Conservation (phyloP, 2,888 invertebrate genomes). For the Lymantria dispar region DNA sequence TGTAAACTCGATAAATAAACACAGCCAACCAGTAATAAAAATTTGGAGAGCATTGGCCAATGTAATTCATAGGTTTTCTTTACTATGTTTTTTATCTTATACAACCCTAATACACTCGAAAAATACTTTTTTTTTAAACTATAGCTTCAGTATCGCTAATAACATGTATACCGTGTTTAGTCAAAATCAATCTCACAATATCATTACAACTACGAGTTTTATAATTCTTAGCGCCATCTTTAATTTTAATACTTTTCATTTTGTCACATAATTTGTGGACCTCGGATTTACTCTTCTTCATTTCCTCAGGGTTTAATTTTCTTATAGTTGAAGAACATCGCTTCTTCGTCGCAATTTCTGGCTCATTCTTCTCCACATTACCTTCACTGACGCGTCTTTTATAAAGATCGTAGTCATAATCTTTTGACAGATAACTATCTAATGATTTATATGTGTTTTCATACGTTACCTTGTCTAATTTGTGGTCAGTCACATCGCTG, state of each 20-base stretch:
- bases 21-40: no score
- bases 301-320: conserved; percentile 63
- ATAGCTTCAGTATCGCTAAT: conserved; percentile 91
- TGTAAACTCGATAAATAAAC: no score
- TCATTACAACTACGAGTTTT: conserved; percentile 79
- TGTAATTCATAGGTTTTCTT: no score
- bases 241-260: conserved; percentile 69
- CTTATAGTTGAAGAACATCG: conserved; percentile 69
- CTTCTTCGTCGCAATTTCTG: conserved; percentile 51
- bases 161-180: conserved; percentile 90
- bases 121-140: conserved; percentile 52
- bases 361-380: conserved; percentile 48
- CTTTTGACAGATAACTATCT: conserved; percentile 81
- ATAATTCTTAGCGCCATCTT: conserved; percentile 59
- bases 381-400: conserved; percentile 68
- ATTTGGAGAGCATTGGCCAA: no score
- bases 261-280: conserved; percentile 78
- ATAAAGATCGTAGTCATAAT: conserved; percentile 56
- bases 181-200: conserved; percentile 87
- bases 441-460: conserved; percentile 69
- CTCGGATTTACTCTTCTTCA: conserved; percentile 74
- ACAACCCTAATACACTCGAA: not conserved
- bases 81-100: not conserved
- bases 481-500: conserved; percentile 74
- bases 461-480: conserved; percentile 65